Conservation (phyloP, 2,888 invertebrate species). For the Heliothis peltigera region DNA sequence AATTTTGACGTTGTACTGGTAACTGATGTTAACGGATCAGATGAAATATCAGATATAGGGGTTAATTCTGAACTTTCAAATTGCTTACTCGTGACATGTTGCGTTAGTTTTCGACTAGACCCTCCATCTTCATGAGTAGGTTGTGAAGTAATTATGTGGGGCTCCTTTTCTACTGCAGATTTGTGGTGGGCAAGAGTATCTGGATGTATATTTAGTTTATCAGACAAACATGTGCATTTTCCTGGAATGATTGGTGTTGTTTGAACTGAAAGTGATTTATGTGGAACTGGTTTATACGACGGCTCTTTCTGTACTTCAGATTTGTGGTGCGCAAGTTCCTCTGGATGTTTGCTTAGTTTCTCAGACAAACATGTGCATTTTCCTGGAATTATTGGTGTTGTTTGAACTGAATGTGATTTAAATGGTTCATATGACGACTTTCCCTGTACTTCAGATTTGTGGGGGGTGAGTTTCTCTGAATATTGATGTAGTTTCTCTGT, state of each 20-base stretch:
- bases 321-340: conserved; percentile 7
- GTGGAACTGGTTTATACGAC: not conserved
- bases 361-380: conserved; percentile 11
- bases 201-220: conserved; percentile 3
- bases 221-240: conserved; percentile 9
- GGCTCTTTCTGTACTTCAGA: conserved; percentile 3
- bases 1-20: too few species aligned
- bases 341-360: conserved; percentile 2
- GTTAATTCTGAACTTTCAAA: not conserved
- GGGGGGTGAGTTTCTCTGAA: conserved; percentile 8
- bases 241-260: conserved; percentile 4
- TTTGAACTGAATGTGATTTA: conserved; percentile 12
- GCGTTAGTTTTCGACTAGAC: not conserved
- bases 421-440: not conserved
- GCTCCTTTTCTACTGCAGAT: conserved; percentile 1
- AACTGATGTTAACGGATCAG: too few species aligned
- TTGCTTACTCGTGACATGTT: not conserved
- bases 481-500: conserved; percentile 4
- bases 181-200: conserved; percentile 8
- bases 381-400: not conserved
- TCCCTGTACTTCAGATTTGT: conserved; percentile 1
- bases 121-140: not conserved
- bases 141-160: not conserved
- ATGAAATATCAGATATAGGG: too few species aligned
- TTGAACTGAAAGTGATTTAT: conserved; percentile 10